Base-by-base conservation (phyloP, 2,113 vertebrate genomes). In the Sula dactylatra region DNA sequence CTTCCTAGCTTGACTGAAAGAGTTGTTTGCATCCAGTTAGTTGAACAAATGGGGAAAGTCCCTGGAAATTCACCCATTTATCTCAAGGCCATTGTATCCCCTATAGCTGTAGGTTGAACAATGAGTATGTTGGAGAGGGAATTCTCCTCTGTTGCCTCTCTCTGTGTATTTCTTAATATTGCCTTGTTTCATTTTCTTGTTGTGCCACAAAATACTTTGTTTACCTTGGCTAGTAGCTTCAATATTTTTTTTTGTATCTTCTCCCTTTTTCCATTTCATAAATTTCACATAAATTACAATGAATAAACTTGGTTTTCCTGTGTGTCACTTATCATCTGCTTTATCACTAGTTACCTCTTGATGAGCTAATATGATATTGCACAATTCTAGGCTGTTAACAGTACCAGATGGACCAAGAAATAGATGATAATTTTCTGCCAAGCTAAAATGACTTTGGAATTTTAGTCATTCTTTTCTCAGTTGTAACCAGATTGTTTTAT, bases 401-500 rank as follows among this genome's bases (percentile, higher is more conserved):
- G 20, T 50, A 86, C 82, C 56, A 86, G 66, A 31, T 16, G 25
- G 29, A 59, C 71, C 29, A 71, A 88, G n/a, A 67, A 84, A 74
- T 21, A 59, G 44, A 76, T 71, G 5, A 50, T 81, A 0, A 16
- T 82, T 91, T 91, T 88, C 88, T 92, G 72, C 56, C 40, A 42
- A 66, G 50, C 67, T 92, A 64, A 90, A 94, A 86, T 86, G 5
- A 69, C 56, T 88, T 86, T 13, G 86, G 77, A 71, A 58, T 78
- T 95, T 71, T 86, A 93, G 79, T 86, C 64, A 71, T 95, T 94
- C 42, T 90, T 90, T 67, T 70, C 64, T 74, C 36, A 49, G 34
- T 69, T 88, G 77, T 84, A 90, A 83, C 55, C 67, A 93, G 79
- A 83, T 50, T 66, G 27, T 38, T 93, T 85, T 78, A 85, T 88